A percentile compares a stretch with the other conserved stretches of the same genome.
These are phyloP conservation scores for Chymomyza fuscimana DNA, from an alignment of 2,888 invertebrate species.

Conservation along the genomic window DNA sequence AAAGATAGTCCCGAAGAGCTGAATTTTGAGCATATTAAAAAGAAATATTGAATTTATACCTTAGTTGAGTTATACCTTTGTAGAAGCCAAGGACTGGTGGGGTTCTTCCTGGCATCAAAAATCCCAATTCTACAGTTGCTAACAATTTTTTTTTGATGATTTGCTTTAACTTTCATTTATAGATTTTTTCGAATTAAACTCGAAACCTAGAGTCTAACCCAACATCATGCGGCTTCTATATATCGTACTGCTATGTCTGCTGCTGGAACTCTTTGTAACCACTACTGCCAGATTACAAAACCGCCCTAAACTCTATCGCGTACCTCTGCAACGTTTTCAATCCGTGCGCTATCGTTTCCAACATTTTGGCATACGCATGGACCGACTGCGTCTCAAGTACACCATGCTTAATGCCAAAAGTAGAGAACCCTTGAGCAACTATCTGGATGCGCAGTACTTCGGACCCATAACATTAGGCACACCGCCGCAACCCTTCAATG, in stretches of 20 bases:
- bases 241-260: background rate
- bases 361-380: constrained; percentile 85
- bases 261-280: background rate
- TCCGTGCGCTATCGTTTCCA: constrained; percentile 84
- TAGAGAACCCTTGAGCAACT: constrained; percentile 90
- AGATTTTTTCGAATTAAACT: background rate
- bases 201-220: too few species aligned
- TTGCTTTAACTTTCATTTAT: background rate
- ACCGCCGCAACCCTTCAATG: constrained; percentile 94
- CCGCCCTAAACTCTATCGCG: constrained; percentile 79
- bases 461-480: constrained; percentile 93
- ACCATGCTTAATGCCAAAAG: constrained; percentile 82
- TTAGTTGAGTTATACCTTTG: too few species aligned
- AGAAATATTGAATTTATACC: too few species aligned
- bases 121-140: too few species aligned
- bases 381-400: constrained; percentile 73
- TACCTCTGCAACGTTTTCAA: constrained; percentile 86
- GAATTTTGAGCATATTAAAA: too few species aligned
- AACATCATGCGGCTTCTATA: background rate
- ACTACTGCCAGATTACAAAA: background rate
- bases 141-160: background rate
- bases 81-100: too few species aligned
- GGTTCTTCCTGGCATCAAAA: too few species aligned
- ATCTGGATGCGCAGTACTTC: constrained; percentile 97
- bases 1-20: too few species aligned